phyloP scores from a whole-genome alignment of 64 coral and sea anemone genomes.

The Pocillopora verrucosa region DNA sequence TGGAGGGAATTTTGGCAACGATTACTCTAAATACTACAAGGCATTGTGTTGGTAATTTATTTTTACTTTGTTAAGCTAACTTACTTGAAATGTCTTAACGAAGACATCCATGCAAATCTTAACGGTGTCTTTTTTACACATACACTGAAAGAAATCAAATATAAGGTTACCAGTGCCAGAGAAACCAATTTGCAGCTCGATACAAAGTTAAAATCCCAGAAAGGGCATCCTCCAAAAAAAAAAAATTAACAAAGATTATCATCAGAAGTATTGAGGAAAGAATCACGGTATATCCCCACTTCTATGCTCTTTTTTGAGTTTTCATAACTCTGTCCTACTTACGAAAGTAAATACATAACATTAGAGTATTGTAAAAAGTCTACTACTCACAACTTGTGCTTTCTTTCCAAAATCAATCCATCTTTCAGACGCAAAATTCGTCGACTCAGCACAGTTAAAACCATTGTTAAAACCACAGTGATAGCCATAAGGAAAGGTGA shows the following conservation, averaged over 20 bases:
- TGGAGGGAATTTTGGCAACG: neutral
- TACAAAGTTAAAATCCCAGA: neutral
- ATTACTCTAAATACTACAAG: neutral
- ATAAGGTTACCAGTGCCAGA: neutral
- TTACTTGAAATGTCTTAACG: slow-evolving; percentile 94
- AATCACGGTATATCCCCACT: no score
- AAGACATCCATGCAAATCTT: slow-evolving; percentile 98
- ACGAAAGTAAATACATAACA: neutral
- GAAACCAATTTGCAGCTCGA: neutral
- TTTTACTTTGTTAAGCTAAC: neutral
- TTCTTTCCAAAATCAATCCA: slow-evolving; percentile 99
- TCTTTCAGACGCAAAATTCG: slow-evolving; percentile 98
- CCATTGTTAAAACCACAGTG: slow-evolving; percentile 99
- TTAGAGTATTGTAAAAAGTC: no score
- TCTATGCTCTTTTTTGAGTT: no score
- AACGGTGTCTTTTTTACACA: slow-evolving; percentile 87
- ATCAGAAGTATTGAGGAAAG: no score
- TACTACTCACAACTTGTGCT: slow-evolving; percentile 58
- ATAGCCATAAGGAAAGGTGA: slow-evolving; percentile 94
- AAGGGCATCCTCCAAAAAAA: neutral
- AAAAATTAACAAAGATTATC: no score
- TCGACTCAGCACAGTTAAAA: slow-evolving; percentile 99
- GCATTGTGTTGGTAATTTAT: no score
- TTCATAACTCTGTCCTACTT: no score
- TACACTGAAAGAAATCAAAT: slow-evolving; percentile 62